Evolutionary conservation across 2,888 invertebrate species (phyloP).

Genomic region (Vanessa cardui): DNA sequence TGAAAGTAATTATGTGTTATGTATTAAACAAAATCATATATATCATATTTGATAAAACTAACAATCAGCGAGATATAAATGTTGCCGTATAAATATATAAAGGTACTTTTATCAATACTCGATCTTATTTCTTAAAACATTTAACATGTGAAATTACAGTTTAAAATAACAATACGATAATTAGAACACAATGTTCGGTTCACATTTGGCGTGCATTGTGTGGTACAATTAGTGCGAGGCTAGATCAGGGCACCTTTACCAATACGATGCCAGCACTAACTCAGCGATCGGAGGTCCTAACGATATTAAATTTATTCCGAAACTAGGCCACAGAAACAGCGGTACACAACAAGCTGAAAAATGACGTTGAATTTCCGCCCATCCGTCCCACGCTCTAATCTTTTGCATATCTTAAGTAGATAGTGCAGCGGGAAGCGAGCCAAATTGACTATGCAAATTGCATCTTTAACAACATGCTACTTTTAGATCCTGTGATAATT

Average conservation of each 20-base stretch:
- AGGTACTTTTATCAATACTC: too few species aligned
- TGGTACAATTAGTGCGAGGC: conserved; percentile 39
- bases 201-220: conserved; percentile 18
- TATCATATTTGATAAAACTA: too few species aligned
- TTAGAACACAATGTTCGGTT: conserved; percentile 8
- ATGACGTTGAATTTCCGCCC: conserved; percentile 11
- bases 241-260: conserved; percentile 39
- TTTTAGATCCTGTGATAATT: conserved; percentile 13
- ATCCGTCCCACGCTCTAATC: conserved; percentile 34
- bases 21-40: too few species aligned
- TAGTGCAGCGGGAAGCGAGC: conserved; percentile 37
- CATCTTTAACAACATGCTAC: conserved; percentile 15
- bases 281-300: conserved; percentile 42
- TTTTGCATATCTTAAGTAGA: conserved; percentile 38
- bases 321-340: conserved; percentile 34
- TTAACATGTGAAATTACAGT: too few species aligned
- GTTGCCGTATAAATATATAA: too few species aligned
- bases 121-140: too few species aligned
- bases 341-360: conserved; percentile 23
- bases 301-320: conserved; percentile 42
- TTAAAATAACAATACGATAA: background rate
- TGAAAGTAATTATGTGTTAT: too few species aligned
- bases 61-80: too few species aligned
- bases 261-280: conserved; percentile 38
- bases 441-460: conserved; percentile 43